Conservation (phyloP, 2,888 invertebrate genomes). For the Chironomus tentans region DNA sequence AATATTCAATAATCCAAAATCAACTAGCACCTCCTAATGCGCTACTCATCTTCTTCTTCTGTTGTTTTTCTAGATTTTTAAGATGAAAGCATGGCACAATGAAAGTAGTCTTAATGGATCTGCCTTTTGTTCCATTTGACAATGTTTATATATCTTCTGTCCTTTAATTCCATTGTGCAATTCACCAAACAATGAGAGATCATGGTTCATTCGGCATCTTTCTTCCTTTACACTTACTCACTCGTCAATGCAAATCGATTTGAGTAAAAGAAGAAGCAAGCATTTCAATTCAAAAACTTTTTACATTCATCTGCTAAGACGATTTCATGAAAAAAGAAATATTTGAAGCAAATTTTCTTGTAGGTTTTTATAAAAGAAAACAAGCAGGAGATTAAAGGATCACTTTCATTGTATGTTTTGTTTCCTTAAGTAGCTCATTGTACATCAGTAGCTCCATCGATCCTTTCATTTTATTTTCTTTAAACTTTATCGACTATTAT, state of each 20-base stretch:
- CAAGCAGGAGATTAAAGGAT: neutral
- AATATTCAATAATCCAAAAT: neutral
- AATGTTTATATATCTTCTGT: neutral
- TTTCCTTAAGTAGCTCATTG: neutral
- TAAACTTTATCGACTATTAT: neutral
- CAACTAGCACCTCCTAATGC: slow-evolving; percentile 6
- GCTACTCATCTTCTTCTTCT: neutral
- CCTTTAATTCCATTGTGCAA: neutral
- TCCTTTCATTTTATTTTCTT: neutral
- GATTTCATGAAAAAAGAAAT: neutral
- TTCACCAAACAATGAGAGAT: neutral
- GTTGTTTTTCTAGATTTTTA: too few relatives aligned
- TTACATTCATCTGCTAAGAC: neutral
- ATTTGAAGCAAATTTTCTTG: neutral
- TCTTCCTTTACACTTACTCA: neutral
- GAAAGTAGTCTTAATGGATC: neutral
- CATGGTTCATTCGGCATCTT: neutral
- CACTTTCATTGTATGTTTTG: neutral
- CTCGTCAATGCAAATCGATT: neutral
- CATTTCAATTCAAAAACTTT: too few relatives aligned
- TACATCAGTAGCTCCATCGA: neutral
- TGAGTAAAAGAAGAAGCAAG: neutral
- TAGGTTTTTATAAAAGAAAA: neutral
- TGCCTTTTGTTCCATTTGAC: neutral
- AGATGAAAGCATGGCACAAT: too few relatives aligned